phyloP scores from a whole-genome alignment of 2,797 vertebrate genomes.

The Orientallactaga sibirica region DNA sequence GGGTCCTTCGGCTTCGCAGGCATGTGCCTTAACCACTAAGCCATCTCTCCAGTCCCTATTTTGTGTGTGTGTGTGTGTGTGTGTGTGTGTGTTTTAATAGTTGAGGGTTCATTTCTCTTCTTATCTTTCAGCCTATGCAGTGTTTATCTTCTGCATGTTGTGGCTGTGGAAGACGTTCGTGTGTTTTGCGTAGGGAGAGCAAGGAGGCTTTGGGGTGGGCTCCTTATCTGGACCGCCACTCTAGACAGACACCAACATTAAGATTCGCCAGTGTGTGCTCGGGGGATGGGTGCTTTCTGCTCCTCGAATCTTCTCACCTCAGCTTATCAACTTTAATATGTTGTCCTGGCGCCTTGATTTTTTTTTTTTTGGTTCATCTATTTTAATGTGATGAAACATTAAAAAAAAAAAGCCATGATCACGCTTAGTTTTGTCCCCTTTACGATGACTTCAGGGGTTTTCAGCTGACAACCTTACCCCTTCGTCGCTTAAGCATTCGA shows the following conservation, averaged over 20 bases:
- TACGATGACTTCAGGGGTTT: conserved; percentile 47
- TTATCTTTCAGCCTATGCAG: neutral
- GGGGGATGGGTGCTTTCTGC: neutral
- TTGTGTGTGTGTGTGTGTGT: too few species aligned
- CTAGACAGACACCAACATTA: neutral
- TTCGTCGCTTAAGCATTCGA: conserved; percentile 66
- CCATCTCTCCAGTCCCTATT: too few species aligned
- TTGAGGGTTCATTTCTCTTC: neutral
- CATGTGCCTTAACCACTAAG: too few species aligned
- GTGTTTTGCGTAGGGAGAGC: neutral
- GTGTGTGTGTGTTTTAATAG: conserved; percentile 17
- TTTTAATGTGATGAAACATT: conserved; percentile 81
- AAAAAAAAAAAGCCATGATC: conserved; percentile 60
- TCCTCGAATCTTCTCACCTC: conserved; percentile 66
- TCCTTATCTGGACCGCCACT: neutral
- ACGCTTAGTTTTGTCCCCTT: conserved; percentile 27
- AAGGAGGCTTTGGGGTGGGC: neutral
- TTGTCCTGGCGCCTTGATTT: conserved; percentile 75
- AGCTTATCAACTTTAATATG: conserved; percentile 73
- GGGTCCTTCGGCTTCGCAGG: too few species aligned
- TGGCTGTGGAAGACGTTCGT: neutral
- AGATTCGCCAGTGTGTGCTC: neutral
- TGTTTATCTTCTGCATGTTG: neutral
- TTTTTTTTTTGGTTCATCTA: conserved; percentile 83
- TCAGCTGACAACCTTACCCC: conserved; percentile 65